Evolutionary conservation across 1,140 invertebrate genomes (phyloP).

Genomic region (Lasioglossum albipes): DNA sequence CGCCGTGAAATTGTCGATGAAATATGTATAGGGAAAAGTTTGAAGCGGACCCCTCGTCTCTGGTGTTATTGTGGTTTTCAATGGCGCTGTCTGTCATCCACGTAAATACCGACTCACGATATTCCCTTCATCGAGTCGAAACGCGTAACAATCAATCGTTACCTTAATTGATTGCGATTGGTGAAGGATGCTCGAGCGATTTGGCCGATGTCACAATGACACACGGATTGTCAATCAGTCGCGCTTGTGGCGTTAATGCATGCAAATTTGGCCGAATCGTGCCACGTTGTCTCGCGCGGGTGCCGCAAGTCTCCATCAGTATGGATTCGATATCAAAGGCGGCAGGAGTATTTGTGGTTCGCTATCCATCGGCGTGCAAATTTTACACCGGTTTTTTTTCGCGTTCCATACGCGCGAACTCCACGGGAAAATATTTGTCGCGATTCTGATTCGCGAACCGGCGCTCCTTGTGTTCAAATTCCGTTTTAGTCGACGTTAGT

Average conservation of each 20-base stretch:
- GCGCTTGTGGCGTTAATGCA: constrained; percentile 78
- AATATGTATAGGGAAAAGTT: constrained; percentile 26
- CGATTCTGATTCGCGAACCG: neutral
- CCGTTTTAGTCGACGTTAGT: no score
- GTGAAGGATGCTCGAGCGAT: constrained; percentile 62
- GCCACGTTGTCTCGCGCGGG: constrained; percentile 63
- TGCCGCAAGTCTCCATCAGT: constrained; percentile 61
- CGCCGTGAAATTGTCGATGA: constrained; percentile 5
- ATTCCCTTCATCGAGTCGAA: constrained; percentile 63
- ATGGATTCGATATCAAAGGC: constrained; percentile 65
- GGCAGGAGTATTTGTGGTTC: constrained; percentile 46
- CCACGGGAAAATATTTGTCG: neutral
- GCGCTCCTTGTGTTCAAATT: no score
- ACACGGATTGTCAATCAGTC: constrained; percentile 79
- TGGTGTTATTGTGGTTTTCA: constrained; percentile 40
- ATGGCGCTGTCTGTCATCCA: constrained; percentile 52
- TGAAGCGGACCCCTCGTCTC: constrained; percentile 1
- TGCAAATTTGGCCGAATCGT: constrained; percentile 73
- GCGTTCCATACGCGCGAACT: neutral
- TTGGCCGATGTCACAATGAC: constrained; percentile 78
- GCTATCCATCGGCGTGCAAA: constrained; percentile 10
- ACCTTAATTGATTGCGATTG: constrained; percentile 78
- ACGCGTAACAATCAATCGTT: constrained; percentile 77
- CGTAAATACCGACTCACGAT: constrained; percentile 58
- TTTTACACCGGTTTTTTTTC: constrained; percentile 48